Conservation (phyloP, 30 jellyfish, hydroid and myxozoan species). For the Hydractinia echinata region DNA sequence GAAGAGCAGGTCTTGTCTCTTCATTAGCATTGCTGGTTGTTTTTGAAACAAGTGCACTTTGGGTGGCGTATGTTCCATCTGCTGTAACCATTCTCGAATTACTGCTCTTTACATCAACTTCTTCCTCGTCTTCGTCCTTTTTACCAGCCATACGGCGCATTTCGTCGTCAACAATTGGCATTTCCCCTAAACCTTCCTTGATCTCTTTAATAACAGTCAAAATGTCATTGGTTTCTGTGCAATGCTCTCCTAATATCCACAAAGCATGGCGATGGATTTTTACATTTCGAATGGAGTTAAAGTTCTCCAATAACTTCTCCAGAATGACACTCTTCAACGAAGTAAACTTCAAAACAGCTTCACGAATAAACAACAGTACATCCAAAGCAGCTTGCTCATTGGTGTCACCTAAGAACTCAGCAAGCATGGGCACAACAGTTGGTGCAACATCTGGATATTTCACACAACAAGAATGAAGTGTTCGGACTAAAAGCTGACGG, state of each 20-base stretch:
- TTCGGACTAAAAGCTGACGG: slow-evolving; percentile 92
- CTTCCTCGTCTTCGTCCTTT: slow-evolving; percentile 50
- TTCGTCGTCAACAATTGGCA: slow-evolving; percentile 93
- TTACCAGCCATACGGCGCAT: slow-evolving; percentile 77
- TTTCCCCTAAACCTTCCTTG: slow-evolving; percentile 78
- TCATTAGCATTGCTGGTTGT: slow-evolving; percentile 35
- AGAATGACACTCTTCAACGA: slow-evolving; percentile 69
- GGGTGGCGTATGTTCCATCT: slow-evolving; percentile 96
- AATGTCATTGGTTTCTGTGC: slow-evolving; percentile 67
- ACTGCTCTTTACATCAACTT: slow-evolving; percentile 18
- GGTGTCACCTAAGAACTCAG: slow-evolving; percentile 94
- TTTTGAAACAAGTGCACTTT: slow-evolving; percentile 74
- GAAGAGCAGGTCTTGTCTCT: slow-evolving; percentile 78
- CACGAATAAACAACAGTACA: slow-evolving; percentile 83
- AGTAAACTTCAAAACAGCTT: slow-evolving; percentile 82
- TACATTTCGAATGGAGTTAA: slow-evolving; percentile 69
- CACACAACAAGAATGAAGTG: slow-evolving; percentile 95
- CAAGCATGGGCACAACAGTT: slow-evolving; percentile 95
- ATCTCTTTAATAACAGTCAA: slow-evolving; percentile 72
- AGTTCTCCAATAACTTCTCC: slow-evolving; percentile 85
- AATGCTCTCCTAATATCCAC: slow-evolving; percentile 95
- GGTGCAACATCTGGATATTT: slow-evolving; percentile 98
- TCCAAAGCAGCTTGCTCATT: slow-evolving; percentile 98
- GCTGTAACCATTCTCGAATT: slow-evolving; percentile 76
- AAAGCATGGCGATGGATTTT: slow-evolving; percentile 92